Percentiles rank a stretch among this genome's conserved stretches.
Evolutionary conservation across 2,888 invertebrate genomes (phyloP).

Genomic region (Rhagium mordax): DNA sequence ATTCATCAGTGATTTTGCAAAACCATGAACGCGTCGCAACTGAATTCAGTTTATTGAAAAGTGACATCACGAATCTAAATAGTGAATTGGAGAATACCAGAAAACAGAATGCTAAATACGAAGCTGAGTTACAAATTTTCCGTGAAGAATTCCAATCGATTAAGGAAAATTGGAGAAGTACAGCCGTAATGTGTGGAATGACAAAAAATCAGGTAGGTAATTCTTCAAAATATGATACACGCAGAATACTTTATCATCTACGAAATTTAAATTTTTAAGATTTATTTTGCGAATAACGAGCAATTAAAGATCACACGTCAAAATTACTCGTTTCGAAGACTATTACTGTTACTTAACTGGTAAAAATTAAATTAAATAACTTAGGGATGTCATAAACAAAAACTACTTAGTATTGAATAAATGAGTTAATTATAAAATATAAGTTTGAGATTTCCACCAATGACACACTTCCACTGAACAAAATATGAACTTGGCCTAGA

Average conservation of each 20-base stretch:
- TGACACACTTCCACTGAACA: too few relatives aligned
- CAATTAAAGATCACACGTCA: too few relatives aligned
- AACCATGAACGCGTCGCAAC: constrained; percentile 65
- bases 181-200: constrained; percentile 65
- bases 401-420: too few relatives aligned
- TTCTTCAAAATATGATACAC: neutral
- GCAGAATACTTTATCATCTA: neutral
- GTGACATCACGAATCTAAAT: constrained; percentile 66
- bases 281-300: neutral
- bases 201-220: constrained; percentile 67
- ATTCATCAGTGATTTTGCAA: constrained; percentile 76
- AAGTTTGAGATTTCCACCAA: too few relatives aligned
- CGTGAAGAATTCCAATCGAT: constrained; percentile 65
- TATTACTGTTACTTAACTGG: too few relatives aligned
- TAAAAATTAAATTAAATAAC: too few relatives aligned
- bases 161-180: constrained; percentile 64
- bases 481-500: too few relatives aligned
- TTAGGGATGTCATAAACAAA: too few relatives aligned
- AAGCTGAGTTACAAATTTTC: constrained; percentile 64
- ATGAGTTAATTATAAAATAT: too few relatives aligned
- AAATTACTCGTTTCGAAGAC: too few relatives aligned
- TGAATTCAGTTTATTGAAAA: constrained; percentile 64
- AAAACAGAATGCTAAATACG: constrained; percentile 65
- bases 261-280: neutral
- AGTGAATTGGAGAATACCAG: constrained; percentile 64